Evolutionary conservation across 2,888 invertebrate species (phyloP).

Genomic region (Mythimna vitellina): DNA sequence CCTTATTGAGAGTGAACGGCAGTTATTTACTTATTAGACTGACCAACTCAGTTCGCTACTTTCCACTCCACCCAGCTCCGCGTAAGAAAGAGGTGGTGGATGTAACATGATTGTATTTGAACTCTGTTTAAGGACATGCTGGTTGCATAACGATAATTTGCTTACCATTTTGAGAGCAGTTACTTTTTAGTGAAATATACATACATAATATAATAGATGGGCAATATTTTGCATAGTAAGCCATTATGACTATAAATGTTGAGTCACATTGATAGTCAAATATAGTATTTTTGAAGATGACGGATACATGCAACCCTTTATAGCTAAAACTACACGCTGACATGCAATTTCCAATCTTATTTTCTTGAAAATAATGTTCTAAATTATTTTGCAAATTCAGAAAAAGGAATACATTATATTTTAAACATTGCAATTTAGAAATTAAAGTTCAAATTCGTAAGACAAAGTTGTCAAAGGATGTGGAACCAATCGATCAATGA

Average conservation of each 20-base stretch:
- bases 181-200: not conserved
- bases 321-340: slow-evolving; percentile 29
- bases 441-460: slow-evolving; percentile 47
- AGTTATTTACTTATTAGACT: too few relatives aligned
- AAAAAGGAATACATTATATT: slow-evolving; percentile 39
- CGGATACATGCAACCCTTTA: slow-evolving; percentile 50
- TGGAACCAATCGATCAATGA: slow-evolving; percentile 86
- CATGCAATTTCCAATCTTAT: slow-evolving; percentile 37
- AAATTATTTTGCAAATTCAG: slow-evolving; percentile 24
- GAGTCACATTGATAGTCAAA: slow-evolving; percentile 63
- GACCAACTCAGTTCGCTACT: too few relatives aligned
- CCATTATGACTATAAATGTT: slow-evolving; percentile 16
- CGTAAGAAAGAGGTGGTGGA: too few relatives aligned
- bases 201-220: not conserved
- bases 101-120: too few relatives aligned
- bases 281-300: slow-evolving; percentile 37
- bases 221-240: slow-evolving; percentile 8
- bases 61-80: too few relatives aligned
- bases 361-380: slow-evolving; percentile 16
- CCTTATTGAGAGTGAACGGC: too few relatives aligned
- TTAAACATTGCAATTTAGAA: not conserved
- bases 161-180: too few relatives aligned
- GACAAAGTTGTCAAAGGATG: slow-evolving; percentile 42
- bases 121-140: too few relatives aligned
- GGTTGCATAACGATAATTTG: too few relatives aligned